These are phyloP conservation scores for Tyrannus savana DNA, from an alignment of 2,113 vertebrate genomes.

Conservation along the genomic window DNA sequence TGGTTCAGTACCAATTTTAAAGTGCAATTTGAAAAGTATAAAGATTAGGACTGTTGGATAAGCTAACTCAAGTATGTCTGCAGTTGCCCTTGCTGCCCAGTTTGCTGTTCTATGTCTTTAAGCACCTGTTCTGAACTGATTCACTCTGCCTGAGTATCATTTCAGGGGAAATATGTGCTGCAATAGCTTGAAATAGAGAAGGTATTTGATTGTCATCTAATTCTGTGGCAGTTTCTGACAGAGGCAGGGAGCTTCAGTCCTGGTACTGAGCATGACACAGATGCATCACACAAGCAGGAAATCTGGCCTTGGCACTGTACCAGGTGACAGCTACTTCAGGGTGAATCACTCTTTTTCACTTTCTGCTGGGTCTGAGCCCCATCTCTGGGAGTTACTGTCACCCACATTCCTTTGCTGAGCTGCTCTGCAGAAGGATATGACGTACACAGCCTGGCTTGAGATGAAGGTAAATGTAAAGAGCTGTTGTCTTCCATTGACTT, in stretches of 20 bases:
- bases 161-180: neutral
- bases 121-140: neutral
- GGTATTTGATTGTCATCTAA: neutral
- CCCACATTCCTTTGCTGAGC: neutral
- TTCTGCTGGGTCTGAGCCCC: neutral
- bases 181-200: neutral
- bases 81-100: neutral
- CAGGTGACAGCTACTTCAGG: neutral
- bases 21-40: neutral
- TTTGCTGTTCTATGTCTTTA: neutral
- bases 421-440: neutral
- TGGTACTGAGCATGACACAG: neutral
- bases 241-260: neutral
- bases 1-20: neutral
- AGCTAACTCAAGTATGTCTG: neutral
- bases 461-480: neutral
- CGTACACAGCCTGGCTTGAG: neutral
- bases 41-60: neutral
- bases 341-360: neutral
- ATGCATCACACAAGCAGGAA: neutral
- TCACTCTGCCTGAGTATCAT: neutral
- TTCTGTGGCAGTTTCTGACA: neutral
- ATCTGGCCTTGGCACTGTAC: accelerated
- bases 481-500: neutral
- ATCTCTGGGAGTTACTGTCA: neutral